Base-by-base conservation (phyloP, 2,888 invertebrate genomes). In the Odontocolon sp. region DNA sequence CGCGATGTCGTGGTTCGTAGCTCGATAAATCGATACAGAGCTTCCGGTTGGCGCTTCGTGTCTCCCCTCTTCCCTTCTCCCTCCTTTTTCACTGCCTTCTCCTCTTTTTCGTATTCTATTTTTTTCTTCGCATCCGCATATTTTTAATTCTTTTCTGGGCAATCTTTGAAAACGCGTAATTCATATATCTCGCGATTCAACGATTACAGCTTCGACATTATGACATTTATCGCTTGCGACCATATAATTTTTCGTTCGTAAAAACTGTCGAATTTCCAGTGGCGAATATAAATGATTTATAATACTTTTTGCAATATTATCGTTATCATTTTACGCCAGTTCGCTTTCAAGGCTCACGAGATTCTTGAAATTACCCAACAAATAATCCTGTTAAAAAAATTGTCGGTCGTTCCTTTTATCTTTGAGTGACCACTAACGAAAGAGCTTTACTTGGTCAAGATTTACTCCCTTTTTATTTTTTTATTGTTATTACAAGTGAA, bases 21-120 rank as follows among this genome's bases (percentile, higher is more conserved):
- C 76, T 71, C 70, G 61, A 76, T 76, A 66, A 71, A 76, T 76
- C 76, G 71, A 76, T 76, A 71, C 45, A 52, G 59, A 28, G 61
- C 70, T 76, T 71, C 76, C 76, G 70, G 36, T 61, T 64, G 42
- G 23, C 31, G 54, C 70, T 67, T 71, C 26, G 52, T 57, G 73
- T 63, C 40, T 68, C n/a, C n/a, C n/a, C n/a, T 57, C 63, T 38
- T 59, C 68, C 31, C 75, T 33, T 8, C n/a, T 11, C 47, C 28
- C 47, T 42, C 38, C 54, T 33, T 40, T 33, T 69, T 50, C 26
- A 23, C n/a, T 40, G 52, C 16, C 18, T 21, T 42, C 59, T 59
- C 52, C 33, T 14, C 9, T 18, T 45, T 45, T 26, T 26, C 23
- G 33, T 36, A 16, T 52, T 68, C 40, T 57, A 70, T 67, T 63